phyloP scores from a whole-genome alignment of 2,888 invertebrate genomes.

The Leptopilina myrica region DNA sequence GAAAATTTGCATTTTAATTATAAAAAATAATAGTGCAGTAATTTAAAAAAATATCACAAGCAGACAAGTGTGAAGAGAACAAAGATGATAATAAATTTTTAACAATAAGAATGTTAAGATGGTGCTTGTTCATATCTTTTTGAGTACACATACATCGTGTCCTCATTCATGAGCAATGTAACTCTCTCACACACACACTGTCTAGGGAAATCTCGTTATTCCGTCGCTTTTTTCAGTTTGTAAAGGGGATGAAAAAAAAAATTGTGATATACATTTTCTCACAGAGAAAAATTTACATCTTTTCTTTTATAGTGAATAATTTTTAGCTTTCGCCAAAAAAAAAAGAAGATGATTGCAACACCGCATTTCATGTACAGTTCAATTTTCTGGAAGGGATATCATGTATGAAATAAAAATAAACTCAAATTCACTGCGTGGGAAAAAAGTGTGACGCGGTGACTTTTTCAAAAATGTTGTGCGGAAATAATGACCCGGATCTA shows the following conservation, averaged over 20 bases:
- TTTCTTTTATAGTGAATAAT: slow-evolving; percentile 20
- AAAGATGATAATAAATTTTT: slow-evolving; percentile 12
- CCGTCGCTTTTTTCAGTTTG: slow-evolving; percentile 7
- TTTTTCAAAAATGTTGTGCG: slow-evolving; percentile 35
- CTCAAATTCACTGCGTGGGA: neutral
- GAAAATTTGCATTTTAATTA: slow-evolving; percentile 31
- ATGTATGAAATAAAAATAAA: neutral
- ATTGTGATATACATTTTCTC: slow-evolving; percentile 21
- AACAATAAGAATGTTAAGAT: slow-evolving; percentile 22
- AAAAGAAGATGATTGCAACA: neutral
- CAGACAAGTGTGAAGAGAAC: neutral
- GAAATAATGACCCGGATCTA: slow-evolving; percentile 39
- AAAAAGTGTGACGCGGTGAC: neutral
- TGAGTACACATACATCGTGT: slow-evolving; percentile 12
- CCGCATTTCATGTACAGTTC: neutral
- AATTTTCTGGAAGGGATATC: no score
- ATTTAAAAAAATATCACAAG: neutral
- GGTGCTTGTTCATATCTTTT: slow-evolving; percentile 24
- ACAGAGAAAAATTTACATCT: slow-evolving; percentile 3
- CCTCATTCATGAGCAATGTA: slow-evolving; percentile 29
- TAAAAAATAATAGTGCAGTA: neutral
- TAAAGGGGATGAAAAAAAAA: neutral
- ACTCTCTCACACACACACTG: slow-evolving; percentile 15
- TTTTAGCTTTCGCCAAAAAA: slow-evolving; percentile 1
- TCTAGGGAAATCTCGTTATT: slow-evolving; percentile 35